Evolutionary conservation across 1,140 invertebrate species (phyloP), one percentile per base, ranked within the genome.

Genomic region (Glossosoma conforme): DNA sequence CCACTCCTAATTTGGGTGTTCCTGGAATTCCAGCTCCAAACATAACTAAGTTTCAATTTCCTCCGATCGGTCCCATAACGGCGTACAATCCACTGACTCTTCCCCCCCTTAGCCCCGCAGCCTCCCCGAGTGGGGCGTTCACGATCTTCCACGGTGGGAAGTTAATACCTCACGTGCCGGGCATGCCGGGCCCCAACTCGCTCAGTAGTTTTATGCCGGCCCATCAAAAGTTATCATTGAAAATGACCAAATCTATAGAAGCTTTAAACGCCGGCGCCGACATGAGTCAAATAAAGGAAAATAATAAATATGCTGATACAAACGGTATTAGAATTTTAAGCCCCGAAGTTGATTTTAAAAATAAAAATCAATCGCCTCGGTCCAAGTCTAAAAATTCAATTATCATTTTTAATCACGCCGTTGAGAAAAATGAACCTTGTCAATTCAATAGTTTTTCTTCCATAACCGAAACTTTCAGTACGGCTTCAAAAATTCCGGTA

Each of bases 131-230:
- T 57, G 71, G 68, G 14, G 64, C 70, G 24, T 62, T 72, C 8
- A 85, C 83, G 10, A 82, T 83, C 56, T 62, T 81, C 20, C 80
- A 83, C 46, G 76, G 79, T 18, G 85, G 82, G n/a, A 86, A 86
- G 63, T 66, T 84, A 6, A 86, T 90, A 59, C 85, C 86, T 3
- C 84, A 87, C 65, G 87, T 91, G 3, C 89, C 88, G 2, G 89
- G 89, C 9, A 92, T 92, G 65, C 89, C 89, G 1, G 89, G 89
- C 24, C 89, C 89, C 1, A 82, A 84, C 52, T 82, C 77, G 10
- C 63, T 70, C 47, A 70, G 72, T 30, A 63, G 73, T 6, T 74
- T 68, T 55, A 52, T 74, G 41, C 65, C 1, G 19, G 59, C 36
- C 60, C 53, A 2, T 60, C 63, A 37, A 19, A 44, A 36, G 30